A percentile compares a stretch with the other conserved stretches of the same genome.
phyloP scores from a whole-genome alignment of 2,113 vertebrate species.

The Aegotheles bennettii region DNA sequence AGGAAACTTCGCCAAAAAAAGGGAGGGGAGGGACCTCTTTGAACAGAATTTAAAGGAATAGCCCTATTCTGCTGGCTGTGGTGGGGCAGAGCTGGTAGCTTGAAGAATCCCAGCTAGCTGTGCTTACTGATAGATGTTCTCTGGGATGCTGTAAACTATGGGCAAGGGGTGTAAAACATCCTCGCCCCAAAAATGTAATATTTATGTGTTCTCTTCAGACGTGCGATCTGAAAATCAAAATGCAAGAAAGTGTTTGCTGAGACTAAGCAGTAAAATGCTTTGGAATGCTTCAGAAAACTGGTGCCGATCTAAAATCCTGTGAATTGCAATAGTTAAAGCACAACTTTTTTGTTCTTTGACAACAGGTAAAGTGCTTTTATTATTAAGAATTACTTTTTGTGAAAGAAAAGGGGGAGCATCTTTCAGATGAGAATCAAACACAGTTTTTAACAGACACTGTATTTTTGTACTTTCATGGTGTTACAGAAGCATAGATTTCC shows the following conservation, averaged over 20 bases:
- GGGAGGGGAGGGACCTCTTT: neutral
- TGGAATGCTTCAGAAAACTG: neutral
- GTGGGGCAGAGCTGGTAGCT: neutral
- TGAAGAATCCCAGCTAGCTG: neutral
- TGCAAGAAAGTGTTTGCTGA: neutral
- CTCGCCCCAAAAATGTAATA: neutral
- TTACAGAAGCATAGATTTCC: neutral
- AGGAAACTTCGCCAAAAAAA: neutral
- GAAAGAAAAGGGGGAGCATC: neutral
- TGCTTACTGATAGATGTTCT: rapidly evolving
- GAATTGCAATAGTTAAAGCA: neutral
- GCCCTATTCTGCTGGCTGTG: neutral
- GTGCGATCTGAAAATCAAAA: neutral
- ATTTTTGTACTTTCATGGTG: neutral
- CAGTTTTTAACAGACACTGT: neutral
- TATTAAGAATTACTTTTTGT: neutral
- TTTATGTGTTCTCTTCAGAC: neutral
- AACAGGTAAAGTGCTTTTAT: neutral
- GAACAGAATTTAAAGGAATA: neutral
- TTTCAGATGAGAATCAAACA: neutral
- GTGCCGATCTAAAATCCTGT: neutral
- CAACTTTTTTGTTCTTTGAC: neutral
- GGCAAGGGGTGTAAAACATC: neutral
- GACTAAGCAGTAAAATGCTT: neutral
- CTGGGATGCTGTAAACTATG: neutral